These are phyloP conservation scores for Melinopterus prodromus DNA, from an alignment of 2,888 invertebrate species.

Conservation along the genomic window DNA sequence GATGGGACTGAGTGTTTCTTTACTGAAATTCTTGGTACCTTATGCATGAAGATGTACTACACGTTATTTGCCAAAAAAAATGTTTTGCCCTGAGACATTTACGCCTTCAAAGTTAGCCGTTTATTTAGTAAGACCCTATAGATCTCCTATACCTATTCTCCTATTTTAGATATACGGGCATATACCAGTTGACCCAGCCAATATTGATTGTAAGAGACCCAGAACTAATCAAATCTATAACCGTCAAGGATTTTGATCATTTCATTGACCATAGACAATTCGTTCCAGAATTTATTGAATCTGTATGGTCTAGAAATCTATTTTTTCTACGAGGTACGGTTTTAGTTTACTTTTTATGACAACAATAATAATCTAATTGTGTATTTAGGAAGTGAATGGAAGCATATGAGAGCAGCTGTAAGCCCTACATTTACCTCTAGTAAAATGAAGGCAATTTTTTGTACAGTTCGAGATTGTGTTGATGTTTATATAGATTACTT, in stretches of 20 bases:
- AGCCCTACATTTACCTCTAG: slow-evolving; percentile 67
- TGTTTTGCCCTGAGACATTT: no score
- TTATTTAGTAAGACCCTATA: no score
- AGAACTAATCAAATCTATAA: slow-evolving; percentile 54
- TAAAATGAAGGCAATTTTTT: slow-evolving; percentile 66
- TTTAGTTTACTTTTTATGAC: background rate
- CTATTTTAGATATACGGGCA: slow-evolving; percentile 36
- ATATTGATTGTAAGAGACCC: slow-evolving; percentile 42
- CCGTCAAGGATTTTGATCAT: slow-evolving; percentile 56
- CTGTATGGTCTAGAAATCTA: slow-evolving; percentile 39
- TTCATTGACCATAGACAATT: slow-evolving; percentile 53
- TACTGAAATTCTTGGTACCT: no score
- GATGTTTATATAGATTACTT: slow-evolving; percentile 49
- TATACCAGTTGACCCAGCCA: slow-evolving; percentile 30
- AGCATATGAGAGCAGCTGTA: slow-evolving; percentile 62
- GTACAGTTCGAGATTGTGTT: slow-evolving; percentile 58
- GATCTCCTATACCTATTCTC: no score
- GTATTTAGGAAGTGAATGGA: slow-evolving; percentile 41
- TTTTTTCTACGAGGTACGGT: slow-evolving; percentile 33
- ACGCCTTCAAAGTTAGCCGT: no score
- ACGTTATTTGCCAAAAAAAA: no score
- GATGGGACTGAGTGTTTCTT: no score
- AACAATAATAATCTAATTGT: background rate
- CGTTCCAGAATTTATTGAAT: slow-evolving; percentile 44
- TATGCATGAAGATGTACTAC: no score